Base-by-base conservation (phyloP, 2,797 vertebrate genomes). In the Trachops cirrhosus region DNA sequence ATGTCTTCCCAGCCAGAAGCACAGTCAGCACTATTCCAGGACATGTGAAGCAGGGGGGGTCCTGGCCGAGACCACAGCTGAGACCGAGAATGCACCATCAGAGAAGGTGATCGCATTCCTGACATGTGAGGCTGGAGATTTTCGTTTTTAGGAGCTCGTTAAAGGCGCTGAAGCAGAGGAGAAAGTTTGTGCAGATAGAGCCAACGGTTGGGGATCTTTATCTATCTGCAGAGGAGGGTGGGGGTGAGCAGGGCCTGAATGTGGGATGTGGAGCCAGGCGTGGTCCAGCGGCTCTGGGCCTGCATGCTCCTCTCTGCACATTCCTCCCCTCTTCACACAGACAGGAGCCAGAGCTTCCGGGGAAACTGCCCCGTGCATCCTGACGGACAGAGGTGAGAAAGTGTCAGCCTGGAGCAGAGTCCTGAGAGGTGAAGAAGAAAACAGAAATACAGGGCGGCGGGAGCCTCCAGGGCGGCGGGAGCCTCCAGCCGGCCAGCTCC, bases 401-500 rank as follows among this genome's bases (percentile, higher is more conserved):
- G 9, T 7, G 9, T 21, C 26, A 0, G 39, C 21, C 41, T 1
- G 64, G 84, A 79, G 8, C 44, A 7, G 4, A 18, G 37, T 57
- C 34, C 54, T n/a, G 21, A 32, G 12, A 62, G 59, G 21, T 18
- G 57, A 41, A 46, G 19, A 62, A 70, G 67, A 26, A 71, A 48
- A 46, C 21, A 14, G 54, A 62, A 46, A 46, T 41, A n/a, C 57
- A 34, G 10, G 59, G n/a, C 0, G 14, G 14, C 2, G 6, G 0
- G 10, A 34, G 48, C n/a, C n/a, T 52, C 75, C 48, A 3, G 15
- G 1, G 1, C 0, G 14, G 14, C 2, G 6, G 0, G 10, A 34
- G 48, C n/a, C n/a, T 52, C 75, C 48, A 3, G 15, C 2, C 1
- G 22, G 7, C n/a, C n/a, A 29, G 64, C 59, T 18, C 62, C 46